A percentile compares a stretch with the other conserved stretches of the same genome.
phyloP scores from a whole-genome alignment of 2,113 vertebrate genomes.

The Syrrhaptes paradoxus region DNA sequence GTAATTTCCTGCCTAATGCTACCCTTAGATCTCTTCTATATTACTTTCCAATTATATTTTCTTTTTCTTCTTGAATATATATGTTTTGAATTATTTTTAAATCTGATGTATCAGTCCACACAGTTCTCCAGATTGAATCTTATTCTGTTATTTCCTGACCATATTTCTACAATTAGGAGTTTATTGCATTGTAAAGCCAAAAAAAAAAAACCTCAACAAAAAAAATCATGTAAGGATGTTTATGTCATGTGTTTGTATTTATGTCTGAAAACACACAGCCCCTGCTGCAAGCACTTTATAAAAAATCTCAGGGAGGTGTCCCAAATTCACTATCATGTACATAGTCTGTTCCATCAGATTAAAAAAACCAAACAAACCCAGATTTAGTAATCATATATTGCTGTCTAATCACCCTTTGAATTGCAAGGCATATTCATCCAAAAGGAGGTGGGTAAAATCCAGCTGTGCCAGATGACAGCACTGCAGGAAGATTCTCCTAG shows the following conservation, averaged over 20 bases:
- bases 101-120: background rate
- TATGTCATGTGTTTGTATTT: background rate
- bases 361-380: background rate
- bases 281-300: background rate
- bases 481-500: background rate
- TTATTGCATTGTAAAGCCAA: background rate
- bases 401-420: background rate
- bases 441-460: background rate
- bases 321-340: background rate
- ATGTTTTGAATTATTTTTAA: constrained; percentile 61
- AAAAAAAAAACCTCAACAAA: background rate
- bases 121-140: constrained; percentile 34
- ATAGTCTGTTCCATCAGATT: background rate
- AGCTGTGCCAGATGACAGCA: background rate
- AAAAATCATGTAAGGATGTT: background rate
- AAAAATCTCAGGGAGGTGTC: background rate
- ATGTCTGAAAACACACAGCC: background rate
- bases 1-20: constrained; percentile 53
- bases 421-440: background rate
- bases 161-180: background rate
- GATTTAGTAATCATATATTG: background rate
- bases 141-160: constrained; percentile 49
- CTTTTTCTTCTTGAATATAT: constrained; percentile 21
- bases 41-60: constrained; percentile 8
- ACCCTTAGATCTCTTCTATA: constrained; percentile 15